These are phyloP conservation scores for Dryococelus australis DNA, from an alignment of 2,888 invertebrate species.

Conservation along the genomic window DNA sequence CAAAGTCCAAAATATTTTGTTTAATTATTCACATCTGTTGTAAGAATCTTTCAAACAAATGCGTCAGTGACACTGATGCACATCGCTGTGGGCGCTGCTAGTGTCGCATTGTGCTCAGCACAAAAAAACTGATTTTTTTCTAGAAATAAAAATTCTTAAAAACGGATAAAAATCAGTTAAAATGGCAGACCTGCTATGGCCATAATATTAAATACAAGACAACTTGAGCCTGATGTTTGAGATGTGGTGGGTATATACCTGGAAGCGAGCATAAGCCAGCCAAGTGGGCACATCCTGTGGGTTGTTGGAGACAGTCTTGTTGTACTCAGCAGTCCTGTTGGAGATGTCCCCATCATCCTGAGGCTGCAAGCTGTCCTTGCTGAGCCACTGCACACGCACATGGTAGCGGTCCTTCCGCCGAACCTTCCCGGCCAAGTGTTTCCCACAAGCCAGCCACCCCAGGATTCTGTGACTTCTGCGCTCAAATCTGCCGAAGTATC, in stretches of 20 bases:
- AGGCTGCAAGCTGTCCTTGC: neutral
- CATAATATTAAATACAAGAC: too few species aligned
- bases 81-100: too few species aligned
- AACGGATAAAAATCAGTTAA: too few species aligned
- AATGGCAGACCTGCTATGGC: too few species aligned
- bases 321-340: constrained; percentile 62
- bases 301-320: constrained; percentile 61
- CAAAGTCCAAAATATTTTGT: too few species aligned
- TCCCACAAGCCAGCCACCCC: neutral
- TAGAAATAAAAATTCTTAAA: too few species aligned
- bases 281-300: constrained; percentile 65
- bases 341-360: constrained; percentile 60
- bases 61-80: too few species aligned
- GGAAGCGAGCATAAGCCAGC: constrained; percentile 68
- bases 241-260: constrained; percentile 54
- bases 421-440: neutral
- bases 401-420: constrained; percentile 31
- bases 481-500: neutral
- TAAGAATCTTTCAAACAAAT: too few species aligned
- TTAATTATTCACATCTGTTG: too few species aligned
- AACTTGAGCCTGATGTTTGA: too few species aligned
- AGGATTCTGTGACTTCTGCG: neutral
- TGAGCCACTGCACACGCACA: neutral
- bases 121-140: too few species aligned
- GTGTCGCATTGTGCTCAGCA: too few species aligned